Conservation (phyloP, 2,888 invertebrate species). For the Galerucella pusilla region DNA sequence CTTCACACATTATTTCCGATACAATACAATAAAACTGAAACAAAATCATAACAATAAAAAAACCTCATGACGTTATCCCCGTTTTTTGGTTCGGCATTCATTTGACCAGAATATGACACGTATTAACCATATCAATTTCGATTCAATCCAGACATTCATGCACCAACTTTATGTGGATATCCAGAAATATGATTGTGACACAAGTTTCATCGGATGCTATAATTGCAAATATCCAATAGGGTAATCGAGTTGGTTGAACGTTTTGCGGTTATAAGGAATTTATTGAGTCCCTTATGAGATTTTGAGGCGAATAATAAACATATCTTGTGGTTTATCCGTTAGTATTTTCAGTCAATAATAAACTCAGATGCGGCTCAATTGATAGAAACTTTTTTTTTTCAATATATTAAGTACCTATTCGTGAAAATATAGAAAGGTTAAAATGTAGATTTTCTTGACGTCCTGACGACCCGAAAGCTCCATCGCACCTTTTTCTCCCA, state of each 20-base stretch:
- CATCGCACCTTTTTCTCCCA: too few relatives aligned
- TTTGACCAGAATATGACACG: background rate
- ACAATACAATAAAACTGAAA: background rate
- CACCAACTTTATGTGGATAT: conserved; percentile 1
- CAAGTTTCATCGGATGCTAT: conserved; percentile 18
- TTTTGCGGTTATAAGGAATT: conserved; percentile 30
- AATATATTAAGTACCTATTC: too few relatives aligned
- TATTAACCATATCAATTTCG: conserved; percentile 1
- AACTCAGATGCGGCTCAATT: too few relatives aligned
- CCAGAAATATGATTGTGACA: conserved; percentile 10
- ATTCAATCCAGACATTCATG: background rate
- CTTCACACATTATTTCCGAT: too few relatives aligned
- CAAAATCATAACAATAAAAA: background rate
- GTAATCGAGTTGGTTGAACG: conserved; percentile 25
- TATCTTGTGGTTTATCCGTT: background rate
- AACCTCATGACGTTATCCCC: background rate
- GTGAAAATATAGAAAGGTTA: too few relatives aligned
- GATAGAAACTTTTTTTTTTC: too few relatives aligned
- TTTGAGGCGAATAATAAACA: conserved; percentile 22
- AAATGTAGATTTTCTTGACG: too few relatives aligned
- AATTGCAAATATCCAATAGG: conserved; percentile 25
- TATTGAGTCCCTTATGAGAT: conserved; percentile 9
- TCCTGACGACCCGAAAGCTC: too few relatives aligned
- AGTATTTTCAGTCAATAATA: background rate
- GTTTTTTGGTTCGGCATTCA: background rate